Evolutionary conservation across 2,113 vertebrate genomes (phyloP).

Genomic region (Marcusenius ussheri): DNA sequence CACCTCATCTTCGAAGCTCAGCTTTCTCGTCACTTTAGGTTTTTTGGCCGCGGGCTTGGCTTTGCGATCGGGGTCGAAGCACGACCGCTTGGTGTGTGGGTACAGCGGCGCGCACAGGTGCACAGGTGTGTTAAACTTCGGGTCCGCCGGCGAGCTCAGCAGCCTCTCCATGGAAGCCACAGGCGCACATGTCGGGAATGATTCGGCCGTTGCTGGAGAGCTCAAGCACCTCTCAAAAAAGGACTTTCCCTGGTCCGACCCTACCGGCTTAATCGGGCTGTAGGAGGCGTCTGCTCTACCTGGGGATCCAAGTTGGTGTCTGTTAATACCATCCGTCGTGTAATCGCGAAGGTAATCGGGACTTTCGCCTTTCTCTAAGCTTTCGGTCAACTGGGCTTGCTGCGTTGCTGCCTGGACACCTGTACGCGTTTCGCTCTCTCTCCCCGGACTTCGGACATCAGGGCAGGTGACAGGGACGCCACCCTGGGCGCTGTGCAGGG

Average conservation of each 20-base stretch:
- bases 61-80: constrained; percentile 43
- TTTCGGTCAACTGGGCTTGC: constrained; percentile 46
- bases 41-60: constrained; percentile 63
- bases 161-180: constrained; percentile 60
- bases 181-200: constrained; percentile 64
- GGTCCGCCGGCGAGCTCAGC: constrained; percentile 39
- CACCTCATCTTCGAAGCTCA: constrained; percentile 87
- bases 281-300: constrained; percentile 42
- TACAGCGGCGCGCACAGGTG: constrained; percentile 32
- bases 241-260: constrained; percentile 55
- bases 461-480: constrained; percentile 14
- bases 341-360: constrained; percentile 32
- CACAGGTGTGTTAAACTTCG: constrained; percentile 42
- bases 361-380: constrained; percentile 38
- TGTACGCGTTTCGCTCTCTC: constrained; percentile 43
- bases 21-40: constrained; percentile 73
- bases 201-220: constrained; percentile 67
- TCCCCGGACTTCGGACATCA: constrained; percentile 27
- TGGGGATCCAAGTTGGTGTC: constrained; percentile 54
- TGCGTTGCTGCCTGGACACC: constrained; percentile 46
- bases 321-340: constrained; percentile 46
- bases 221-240: constrained; percentile 65
- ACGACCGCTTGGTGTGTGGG: constrained; percentile 43
- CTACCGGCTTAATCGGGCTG: constrained; percentile 73
- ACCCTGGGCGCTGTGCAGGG: constrained; percentile 5